Evolutionary conservation across 2,797 vertebrate genomes (phyloP).

Genomic region (Rallus crepitans): DNA sequence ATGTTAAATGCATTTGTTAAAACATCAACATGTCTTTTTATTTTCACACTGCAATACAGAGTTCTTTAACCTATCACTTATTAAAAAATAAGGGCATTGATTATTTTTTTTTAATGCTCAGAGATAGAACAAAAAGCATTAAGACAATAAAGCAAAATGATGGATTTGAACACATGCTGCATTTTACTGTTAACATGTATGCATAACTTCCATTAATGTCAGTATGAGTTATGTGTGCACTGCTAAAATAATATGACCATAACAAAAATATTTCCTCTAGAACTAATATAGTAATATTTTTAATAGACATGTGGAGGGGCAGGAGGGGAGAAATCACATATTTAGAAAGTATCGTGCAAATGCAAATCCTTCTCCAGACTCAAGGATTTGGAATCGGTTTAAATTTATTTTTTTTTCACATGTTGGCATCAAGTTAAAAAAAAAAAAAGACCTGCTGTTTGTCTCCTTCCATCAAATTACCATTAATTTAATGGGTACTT

Average conservation of each 20-base stretch:
- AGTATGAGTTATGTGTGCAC: slow-evolving; percentile 36
- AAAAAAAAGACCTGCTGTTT: slow-evolving; percentile 32
- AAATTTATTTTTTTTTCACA: slow-evolving; percentile 54
- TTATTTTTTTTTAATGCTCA: background rate
- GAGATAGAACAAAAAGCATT: background rate
- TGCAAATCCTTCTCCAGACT: slow-evolving; percentile 30
- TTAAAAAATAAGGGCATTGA: background rate
- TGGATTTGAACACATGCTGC: slow-evolving; percentile 45
- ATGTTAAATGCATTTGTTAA: background rate
- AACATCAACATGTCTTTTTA: background rate
- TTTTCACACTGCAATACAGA: background rate
- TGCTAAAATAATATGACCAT: slow-evolving; percentile 27
- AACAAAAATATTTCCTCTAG: slow-evolving; percentile 42
- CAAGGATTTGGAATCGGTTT: slow-evolving; percentile 9
- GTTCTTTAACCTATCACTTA: background rate
- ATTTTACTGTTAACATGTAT: slow-evolving; percentile 29
- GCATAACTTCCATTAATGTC: slow-evolving; percentile 41
- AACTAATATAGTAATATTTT: slow-evolving; percentile 66
- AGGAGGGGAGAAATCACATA: background rate
- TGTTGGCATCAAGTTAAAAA: slow-evolving; percentile 26
- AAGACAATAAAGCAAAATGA: slow-evolving; percentile 51
- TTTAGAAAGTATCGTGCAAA: background rate
- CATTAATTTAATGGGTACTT: slow-evolving; percentile 54
- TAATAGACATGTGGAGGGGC: background rate
- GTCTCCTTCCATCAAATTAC: slow-evolving; percentile 8